Conservation (phyloP, 2,888 invertebrate genomes). For the Lasioglossum zephyrum region DNA sequence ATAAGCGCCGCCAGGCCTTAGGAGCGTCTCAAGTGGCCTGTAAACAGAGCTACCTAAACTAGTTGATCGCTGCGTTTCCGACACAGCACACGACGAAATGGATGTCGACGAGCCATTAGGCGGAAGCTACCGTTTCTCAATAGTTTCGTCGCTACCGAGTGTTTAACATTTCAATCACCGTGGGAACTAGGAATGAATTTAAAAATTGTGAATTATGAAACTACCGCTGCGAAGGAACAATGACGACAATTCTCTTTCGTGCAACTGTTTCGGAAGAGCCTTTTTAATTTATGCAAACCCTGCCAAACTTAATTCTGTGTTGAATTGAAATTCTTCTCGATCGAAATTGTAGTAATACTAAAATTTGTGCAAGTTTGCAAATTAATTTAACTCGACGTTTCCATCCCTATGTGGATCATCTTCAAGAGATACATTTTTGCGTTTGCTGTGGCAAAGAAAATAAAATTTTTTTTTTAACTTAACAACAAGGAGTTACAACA, state of each 20-base stretch:
- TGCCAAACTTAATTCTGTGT: not conserved
- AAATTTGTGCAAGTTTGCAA: too few relatives aligned
- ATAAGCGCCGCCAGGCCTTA: conserved; percentile 41
- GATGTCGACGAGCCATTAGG: conserved; percentile 20
- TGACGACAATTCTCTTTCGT: not conserved
- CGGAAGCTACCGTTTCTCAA: not conserved
- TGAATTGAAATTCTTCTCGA: too few relatives aligned
- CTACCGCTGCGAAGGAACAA: too few relatives aligned
- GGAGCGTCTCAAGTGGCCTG: conserved; percentile 52
- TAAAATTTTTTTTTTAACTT: too few relatives aligned
- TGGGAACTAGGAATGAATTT: not conserved
- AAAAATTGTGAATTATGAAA: too few relatives aligned
- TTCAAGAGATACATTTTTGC: too few relatives aligned
- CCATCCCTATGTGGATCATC: too few relatives aligned
- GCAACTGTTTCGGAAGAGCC: not conserved
- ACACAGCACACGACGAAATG: conserved; percentile 18
- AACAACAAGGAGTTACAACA: too few relatives aligned
- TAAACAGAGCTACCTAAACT: conserved; percentile 55
- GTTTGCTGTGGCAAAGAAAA: too few relatives aligned
- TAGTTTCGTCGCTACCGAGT: not conserved
- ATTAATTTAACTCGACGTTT: too few relatives aligned
- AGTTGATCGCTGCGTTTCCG: conserved; percentile 44
- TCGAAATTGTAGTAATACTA: too few relatives aligned
- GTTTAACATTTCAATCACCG: not conserved
- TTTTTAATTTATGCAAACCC: not conserved